A percentile compares a stretch with the other conserved stretches of the same genome.
Conservation (phyloP, 2,797 vertebrate genomes). For the Characodon lateralis region DNA sequence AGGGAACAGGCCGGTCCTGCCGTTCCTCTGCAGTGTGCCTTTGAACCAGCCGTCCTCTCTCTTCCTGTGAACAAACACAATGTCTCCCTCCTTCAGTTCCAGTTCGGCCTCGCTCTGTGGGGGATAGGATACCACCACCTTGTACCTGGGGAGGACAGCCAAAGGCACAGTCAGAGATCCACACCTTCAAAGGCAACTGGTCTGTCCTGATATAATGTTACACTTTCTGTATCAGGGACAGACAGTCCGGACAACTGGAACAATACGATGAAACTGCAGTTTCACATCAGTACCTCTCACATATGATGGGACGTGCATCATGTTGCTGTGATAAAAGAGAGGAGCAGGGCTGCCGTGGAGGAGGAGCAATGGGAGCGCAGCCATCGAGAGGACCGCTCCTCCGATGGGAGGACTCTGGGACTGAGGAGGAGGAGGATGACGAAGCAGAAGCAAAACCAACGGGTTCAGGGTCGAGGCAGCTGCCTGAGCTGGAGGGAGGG, state of each 20-base stretch:
- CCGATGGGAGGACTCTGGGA: conserved; percentile 78
- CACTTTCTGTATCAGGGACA: conserved; percentile 17
- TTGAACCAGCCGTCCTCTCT: conserved; percentile 99
- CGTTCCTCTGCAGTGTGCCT: conserved; percentile 96
- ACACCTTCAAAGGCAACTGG: conserved; percentile 31
- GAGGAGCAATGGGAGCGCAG: conserved; percentile 87
- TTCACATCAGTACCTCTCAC: conserved; percentile 88
- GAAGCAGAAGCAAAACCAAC: conserved; percentile 49
- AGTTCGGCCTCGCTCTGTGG: conserved; percentile 98
- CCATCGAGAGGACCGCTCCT: conserved; percentile 84
- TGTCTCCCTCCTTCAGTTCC: conserved; percentile 98
- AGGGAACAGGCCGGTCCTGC: conserved; percentile 95
- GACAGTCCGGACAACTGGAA: conserved; percentile 1
- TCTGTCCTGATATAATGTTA: conserved; percentile 13
- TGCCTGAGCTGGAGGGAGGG: conserved; percentile 36
- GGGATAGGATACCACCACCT: conserved; percentile 97
- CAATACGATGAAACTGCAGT: neutral
- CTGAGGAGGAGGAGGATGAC: conserved; percentile 64
- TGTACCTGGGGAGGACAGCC: conserved; percentile 83
- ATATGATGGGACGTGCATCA: conserved; percentile 91
- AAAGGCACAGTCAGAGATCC: conserved; percentile 28
- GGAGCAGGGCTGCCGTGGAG: conserved; percentile 95
- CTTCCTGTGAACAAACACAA: conserved; percentile 98
- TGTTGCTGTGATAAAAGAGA: conserved; percentile 87
- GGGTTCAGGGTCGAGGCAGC: conserved; percentile 78